Conservation (phyloP, 1,140 invertebrate genomes). For the Acromyrmex charruanus region DNA sequence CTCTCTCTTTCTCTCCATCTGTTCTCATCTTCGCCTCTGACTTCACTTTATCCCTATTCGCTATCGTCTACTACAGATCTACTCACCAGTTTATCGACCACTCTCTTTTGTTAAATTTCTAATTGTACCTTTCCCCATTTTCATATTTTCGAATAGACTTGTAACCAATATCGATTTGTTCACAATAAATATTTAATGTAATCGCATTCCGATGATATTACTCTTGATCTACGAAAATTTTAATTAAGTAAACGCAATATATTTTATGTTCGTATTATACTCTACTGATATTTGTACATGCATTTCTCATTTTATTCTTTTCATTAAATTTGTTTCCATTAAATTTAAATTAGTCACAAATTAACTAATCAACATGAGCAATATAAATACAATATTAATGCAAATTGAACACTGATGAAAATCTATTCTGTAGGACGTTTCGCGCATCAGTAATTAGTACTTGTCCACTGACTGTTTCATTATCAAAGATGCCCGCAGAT, state of each 20-base stretch:
- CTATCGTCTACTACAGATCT: slow-evolving; percentile 24
- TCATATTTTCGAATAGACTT: not conserved
- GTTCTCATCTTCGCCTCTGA: slow-evolving; percentile 32
- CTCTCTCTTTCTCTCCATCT: not conserved
- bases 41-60: slow-evolving; percentile 21
- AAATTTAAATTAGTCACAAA: not conserved
- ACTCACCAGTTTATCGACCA: slow-evolving; percentile 27
- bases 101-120: slow-evolving; percentile 15
- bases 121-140: not conserved
- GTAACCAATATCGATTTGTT: slow-evolving; percentile 11
- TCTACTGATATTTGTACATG: not conserved
- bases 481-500: slow-evolving; percentile 51
- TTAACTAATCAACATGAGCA: not conserved
- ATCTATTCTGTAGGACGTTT: not conserved
- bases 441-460: not conserved
- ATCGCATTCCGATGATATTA: not conserved
- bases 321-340: not conserved
- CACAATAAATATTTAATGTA: not conserved
- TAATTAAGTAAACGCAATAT: not conserved
- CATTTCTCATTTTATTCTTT: not conserved
- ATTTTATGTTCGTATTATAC: not conserved
- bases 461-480: slow-evolving; percentile 20
- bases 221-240: not conserved
- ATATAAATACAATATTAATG: not conserved
- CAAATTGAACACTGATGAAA: not conserved